Evolutionary conservation across 2,113 vertebrate species (phyloP).

Genomic region (Alosa alosa): DNA sequence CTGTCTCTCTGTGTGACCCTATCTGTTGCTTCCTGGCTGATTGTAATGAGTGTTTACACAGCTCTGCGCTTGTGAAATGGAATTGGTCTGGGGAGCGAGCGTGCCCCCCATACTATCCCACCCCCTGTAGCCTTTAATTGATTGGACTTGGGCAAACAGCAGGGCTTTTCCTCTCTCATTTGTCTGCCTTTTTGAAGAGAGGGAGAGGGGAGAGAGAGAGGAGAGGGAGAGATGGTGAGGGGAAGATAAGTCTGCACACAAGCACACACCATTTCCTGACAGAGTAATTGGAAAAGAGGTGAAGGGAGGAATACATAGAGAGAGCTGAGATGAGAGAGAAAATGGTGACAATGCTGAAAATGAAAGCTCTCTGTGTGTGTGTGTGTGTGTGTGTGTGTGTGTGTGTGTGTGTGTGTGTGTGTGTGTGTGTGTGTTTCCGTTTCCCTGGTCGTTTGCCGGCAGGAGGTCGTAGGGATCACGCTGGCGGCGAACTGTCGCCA

Average conservation of each 20-base stretch:
- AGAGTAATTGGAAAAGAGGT: constrained; percentile 24
- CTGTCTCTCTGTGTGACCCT: not conserved
- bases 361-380: not conserved
- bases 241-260: constrained; percentile 7
- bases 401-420: no score
- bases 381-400: not conserved
- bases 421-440: no score
- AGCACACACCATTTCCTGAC: constrained; percentile 40
- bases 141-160: constrained; percentile 70
- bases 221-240: constrained; percentile 28
- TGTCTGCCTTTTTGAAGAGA: constrained; percentile 55
- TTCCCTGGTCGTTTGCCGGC: not conserved
- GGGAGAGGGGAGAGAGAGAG: no score
- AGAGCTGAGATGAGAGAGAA: not conserved
- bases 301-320: not conserved
- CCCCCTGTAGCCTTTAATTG: constrained; percentile 62
- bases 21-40: constrained; percentile 24
- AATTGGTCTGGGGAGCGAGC: constrained; percentile 61
- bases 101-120: constrained; percentile 29
- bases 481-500: constrained; percentile 32
- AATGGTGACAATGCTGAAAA: not conserved
- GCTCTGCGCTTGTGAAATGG: constrained; percentile 58
- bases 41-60: constrained; percentile 67
- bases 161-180: constrained; percentile 57
- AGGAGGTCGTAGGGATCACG: not conserved